These are phyloP conservation scores for Psittacula echo DNA, from an alignment of 2,797 vertebrate species.

Conservation along the genomic window DNA sequence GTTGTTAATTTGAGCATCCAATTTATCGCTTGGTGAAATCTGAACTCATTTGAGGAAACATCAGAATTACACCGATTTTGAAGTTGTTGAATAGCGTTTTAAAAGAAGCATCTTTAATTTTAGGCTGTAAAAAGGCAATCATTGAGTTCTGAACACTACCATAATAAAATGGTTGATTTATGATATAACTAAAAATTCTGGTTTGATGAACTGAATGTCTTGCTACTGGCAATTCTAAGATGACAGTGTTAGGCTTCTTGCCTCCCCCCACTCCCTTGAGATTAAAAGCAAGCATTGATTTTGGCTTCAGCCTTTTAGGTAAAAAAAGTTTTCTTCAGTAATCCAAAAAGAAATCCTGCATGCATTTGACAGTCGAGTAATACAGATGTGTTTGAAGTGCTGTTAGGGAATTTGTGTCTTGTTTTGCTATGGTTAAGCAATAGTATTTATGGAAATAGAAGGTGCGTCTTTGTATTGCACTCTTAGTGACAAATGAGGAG, in stretches of 20 bases:
- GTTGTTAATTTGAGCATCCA: slow-evolving; percentile 30
- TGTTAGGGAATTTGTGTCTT: neutral
- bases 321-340: neutral
- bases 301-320: neutral
- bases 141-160: neutral
- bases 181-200: neutral
- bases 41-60: slow-evolving; percentile 1
- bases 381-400: neutral
- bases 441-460: neutral
- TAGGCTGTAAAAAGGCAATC: neutral
- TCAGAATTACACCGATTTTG: neutral
- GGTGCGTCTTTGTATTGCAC: neutral
- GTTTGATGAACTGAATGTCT: neutral
- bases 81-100: neutral
- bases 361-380: neutral
- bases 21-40: neutral
- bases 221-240: neutral
- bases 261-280: neutral
- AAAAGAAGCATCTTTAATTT: neutral
- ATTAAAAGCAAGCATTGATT: neutral
- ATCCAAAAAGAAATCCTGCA: neutral
- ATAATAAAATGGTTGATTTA: neutral
- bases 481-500: neutral
- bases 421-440: neutral
- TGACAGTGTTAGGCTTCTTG: neutral